Evolutionary conservation across 2,888 invertebrate genomes (phyloP).

Genomic region (Beris morrisii): DNA sequence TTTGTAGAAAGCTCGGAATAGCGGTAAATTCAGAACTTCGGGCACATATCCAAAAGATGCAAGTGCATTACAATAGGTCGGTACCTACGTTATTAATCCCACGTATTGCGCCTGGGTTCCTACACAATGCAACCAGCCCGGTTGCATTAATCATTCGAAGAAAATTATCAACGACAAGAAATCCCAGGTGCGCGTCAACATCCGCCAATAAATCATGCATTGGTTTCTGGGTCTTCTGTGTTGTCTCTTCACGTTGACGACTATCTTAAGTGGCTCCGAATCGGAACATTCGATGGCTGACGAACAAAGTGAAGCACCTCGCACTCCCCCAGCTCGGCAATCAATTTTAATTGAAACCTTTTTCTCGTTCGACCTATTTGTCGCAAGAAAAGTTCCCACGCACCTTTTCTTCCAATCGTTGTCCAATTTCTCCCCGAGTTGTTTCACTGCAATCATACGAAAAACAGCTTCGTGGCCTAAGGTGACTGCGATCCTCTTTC

Average conservation of each 20-base stretch:
- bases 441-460: neutral
- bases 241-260: conserved; percentile 2
- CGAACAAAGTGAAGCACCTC: conserved; percentile 15
- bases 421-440: conserved; percentile 25
- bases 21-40: no score
- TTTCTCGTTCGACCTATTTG: conserved; percentile 29
- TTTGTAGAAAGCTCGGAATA: no score
- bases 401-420: conserved; percentile 29
- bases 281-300: neutral
- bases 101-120: no score
- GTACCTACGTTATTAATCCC: no score
- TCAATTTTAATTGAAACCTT: conserved; percentile 32
- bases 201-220: conserved; percentile 22
- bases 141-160: no score
- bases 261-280: neutral
- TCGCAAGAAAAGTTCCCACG: conserved; percentile 29
- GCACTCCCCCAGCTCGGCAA: conserved; percentile 13
- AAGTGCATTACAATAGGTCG: no score
- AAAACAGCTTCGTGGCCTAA: neutral
- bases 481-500: no score
- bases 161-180: conserved; percentile 1
- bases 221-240: neutral
- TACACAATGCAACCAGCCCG: no score
- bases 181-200: conserved; percentile 17
- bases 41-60: no score